Base-by-base conservation (phyloP, 2,113 vertebrate species). In the Oryzias javanicus region DNA sequence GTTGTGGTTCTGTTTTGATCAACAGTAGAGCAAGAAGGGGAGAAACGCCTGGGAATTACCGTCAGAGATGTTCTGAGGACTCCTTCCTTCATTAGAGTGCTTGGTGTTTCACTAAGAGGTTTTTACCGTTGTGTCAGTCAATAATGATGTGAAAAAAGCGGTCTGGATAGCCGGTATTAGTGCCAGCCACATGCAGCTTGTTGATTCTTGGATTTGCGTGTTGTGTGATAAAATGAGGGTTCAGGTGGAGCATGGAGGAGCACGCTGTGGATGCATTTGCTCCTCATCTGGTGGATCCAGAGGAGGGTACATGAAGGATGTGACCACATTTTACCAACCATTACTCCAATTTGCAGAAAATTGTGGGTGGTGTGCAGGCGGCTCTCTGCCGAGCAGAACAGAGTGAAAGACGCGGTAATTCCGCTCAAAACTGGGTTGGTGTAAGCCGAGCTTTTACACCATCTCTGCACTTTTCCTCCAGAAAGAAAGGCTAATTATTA, bases 401-500 rank as follows among this genome's bases (percentile, higher is more conserved):
- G 35, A 35, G 65, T 53, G 67, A 55, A 60, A 54, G 55, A 55
- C 49, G 4, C 18, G 64, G 58, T 74, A 73, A 72, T 78, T 80
- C 57, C 58, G 69, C 64, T 59, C 12, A 74, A 67, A 79, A 64
- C 66, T 5, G 18, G 51, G 55, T 61, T 29, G 55, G 53, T 40
- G 7, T 20, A 55, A 71, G 52, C 50, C 46, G 56, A 61, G n/a
- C 35, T 65, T 78, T 81, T 74, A 76, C 74, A 74, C 77, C 59
- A 76, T 75, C 67, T 49, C 60, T 68, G 40, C 18, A 76, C 82
- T 82, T 89, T 89, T 73, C 80, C 69, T 74, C 78, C 71, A 78
- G 77, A 84, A 75, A 79, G 66, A 64, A 80, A 63, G 72, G 68
- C 67, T 83, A 85, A 89, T 88, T 84, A 88, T 87, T 86, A 89